phyloP scores from a whole-genome alignment of 1,140 invertebrate genomes.

The Lutraria rhynchaena region DNA sequence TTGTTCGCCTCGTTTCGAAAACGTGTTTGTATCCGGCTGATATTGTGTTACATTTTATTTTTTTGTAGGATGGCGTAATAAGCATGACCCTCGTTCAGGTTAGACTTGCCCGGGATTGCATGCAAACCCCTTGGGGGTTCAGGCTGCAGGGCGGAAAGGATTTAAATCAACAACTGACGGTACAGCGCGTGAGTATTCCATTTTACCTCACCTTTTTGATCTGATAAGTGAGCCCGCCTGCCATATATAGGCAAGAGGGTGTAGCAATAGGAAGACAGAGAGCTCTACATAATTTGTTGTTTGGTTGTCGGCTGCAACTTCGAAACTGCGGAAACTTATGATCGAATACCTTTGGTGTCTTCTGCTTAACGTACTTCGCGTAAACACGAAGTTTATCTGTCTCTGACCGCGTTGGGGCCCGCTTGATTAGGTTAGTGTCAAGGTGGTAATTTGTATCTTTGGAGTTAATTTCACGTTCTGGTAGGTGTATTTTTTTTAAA shows the following conservation, averaged over 20 bases:
- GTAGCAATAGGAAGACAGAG: too few species aligned
- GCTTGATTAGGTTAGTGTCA: conserved; percentile 5
- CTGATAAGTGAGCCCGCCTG: conserved; percentile 5
- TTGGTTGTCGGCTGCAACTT: conserved; percentile 20
- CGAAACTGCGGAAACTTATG: background rate
- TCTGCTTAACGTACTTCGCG: too few species aligned
- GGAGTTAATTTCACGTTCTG: conserved; percentile 7
- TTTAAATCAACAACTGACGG: conserved; percentile 92
- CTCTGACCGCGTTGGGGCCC: too few species aligned
- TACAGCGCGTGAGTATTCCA: conserved; percentile 90
- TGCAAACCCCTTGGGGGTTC: conserved; percentile 93
- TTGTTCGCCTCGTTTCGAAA: conserved; percentile 50
- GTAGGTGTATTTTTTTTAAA: conserved; percentile 37
- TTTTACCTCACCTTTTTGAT: conserved; percentile 10
- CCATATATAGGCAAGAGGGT: conserved; percentile 53
- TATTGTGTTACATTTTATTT: conserved; percentile 57
- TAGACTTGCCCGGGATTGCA: conserved; percentile 88
- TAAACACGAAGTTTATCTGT: too few species aligned
- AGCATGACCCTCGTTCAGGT: conserved; percentile 67
- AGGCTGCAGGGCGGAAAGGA: conserved; percentile 94
- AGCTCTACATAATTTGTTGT: too few species aligned
- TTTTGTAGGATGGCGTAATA: conserved; percentile 55
- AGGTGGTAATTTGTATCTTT: background rate
- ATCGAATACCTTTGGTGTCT: conserved; percentile 5
- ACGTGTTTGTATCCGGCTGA: conserved; percentile 40